phyloP scores from a whole-genome alignment of 2,113 vertebrate genomes.

The Chroicocephalus ridibundus region DNA sequence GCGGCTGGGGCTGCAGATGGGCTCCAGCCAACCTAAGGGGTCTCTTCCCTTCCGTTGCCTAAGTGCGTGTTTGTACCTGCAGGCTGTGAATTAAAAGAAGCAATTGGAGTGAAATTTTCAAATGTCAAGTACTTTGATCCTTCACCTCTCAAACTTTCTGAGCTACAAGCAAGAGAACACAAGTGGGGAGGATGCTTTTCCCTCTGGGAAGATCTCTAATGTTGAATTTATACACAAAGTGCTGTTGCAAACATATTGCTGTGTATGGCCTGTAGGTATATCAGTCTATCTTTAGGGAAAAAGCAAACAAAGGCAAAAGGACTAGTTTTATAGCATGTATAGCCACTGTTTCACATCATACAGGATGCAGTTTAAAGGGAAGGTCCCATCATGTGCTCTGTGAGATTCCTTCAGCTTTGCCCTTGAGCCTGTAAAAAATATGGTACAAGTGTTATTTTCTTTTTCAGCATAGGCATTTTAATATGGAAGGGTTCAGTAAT shows the following conservation, averaged over 20 bases:
- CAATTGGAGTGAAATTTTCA: not conserved
- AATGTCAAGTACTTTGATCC: not conserved
- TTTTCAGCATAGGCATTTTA: not conserved
- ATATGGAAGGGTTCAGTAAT: not conserved
- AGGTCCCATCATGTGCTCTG: not conserved
- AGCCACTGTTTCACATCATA: not conserved
- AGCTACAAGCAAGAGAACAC: not conserved
- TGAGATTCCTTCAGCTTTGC: not conserved
- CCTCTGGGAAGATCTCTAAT: not conserved
- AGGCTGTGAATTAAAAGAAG: not conserved
- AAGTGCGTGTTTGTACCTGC: fast-evolving
- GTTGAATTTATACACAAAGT: not conserved
- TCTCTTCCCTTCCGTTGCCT: not conserved
- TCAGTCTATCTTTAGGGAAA: not conserved
- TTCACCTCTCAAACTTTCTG: not conserved
- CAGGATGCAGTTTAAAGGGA: not conserved
- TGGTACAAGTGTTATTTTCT: not conserved
- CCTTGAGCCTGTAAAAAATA: not conserved
- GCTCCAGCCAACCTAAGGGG: not conserved
- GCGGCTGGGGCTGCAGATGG: not conserved
- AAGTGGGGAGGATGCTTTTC: not conserved
- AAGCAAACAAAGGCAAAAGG: not conserved
- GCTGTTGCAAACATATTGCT: not conserved
- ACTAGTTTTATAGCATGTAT: not conserved
- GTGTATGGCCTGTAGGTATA: not conserved